These are phyloP conservation scores for Carcina quercana DNA, from an alignment of 2,888 invertebrate genomes.

Conservation along the genomic window DNA sequence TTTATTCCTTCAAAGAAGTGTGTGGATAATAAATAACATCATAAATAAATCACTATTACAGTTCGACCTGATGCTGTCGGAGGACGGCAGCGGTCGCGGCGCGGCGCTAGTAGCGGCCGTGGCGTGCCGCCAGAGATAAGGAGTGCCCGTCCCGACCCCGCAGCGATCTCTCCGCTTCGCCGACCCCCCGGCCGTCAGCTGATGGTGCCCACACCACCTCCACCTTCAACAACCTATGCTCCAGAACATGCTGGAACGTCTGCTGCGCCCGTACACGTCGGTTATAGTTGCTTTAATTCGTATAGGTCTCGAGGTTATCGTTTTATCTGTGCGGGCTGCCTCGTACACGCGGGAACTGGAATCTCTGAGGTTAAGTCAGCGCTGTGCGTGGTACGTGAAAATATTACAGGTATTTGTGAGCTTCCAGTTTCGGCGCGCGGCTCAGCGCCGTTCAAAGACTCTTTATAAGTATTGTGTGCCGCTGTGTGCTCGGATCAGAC, in stretches of 20 bases:
- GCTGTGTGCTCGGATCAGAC: conserved; percentile 29
- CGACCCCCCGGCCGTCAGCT: too few relatives aligned
- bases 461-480: conserved; percentile 11
- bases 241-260: background rate
- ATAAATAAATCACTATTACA: too few relatives aligned
- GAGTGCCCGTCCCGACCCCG: conserved; percentile 12
- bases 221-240: too few relatives aligned
- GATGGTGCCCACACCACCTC: too few relatives aligned
- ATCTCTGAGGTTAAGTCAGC: background rate
- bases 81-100: conserved; percentile 97
- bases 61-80: conserved; percentile 95
- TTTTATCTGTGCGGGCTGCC: conserved; percentile 1
- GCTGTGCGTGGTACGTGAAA: background rate
- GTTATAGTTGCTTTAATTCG: conserved; percentile 6
- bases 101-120: conserved; percentile 98
- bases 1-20: too few relatives aligned
- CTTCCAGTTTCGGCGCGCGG: too few relatives aligned
- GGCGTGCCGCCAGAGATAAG: conserved; percentile 76
- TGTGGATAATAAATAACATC: too few relatives aligned
- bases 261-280: background rate
- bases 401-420: too few relatives aligned
- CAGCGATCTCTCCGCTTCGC: conserved; percentile 26
- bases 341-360: background rate
- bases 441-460: conserved; percentile 16
- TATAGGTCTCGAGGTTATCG: conserved; percentile 5